A percentile compares a stretch with the other conserved stretches of the same genome.
Conservation (phyloP, 2,113 vertebrate species). For the Meleagris gallopavo region DNA sequence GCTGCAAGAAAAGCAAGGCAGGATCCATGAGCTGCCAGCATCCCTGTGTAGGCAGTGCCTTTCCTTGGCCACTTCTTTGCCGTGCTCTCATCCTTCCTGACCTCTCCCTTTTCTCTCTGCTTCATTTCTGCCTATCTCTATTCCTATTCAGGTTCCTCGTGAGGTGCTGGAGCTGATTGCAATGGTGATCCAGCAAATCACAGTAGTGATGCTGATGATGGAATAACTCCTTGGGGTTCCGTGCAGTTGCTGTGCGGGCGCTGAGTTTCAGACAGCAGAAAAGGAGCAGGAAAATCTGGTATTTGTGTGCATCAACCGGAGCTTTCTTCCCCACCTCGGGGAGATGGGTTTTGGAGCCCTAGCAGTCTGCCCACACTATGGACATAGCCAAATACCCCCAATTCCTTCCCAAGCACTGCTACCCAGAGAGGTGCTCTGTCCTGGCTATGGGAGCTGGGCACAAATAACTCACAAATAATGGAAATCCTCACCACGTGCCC, state of each 20-base stretch:
- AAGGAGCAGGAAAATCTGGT: neutral
- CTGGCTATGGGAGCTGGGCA: neutral
- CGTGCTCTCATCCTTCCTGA: neutral
- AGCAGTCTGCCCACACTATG: neutral
- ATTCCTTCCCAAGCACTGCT: neutral
- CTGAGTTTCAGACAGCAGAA: neutral
- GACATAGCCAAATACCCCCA: fast-evolving
- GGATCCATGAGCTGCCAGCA: fast-evolving
- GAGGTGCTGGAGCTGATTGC: neutral
- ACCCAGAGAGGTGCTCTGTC: fast-evolving
- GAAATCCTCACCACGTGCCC: neutral
- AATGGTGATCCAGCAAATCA: neutral
- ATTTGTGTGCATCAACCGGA: neutral
- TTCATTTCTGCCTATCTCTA: neutral
- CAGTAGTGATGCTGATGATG: neutral
- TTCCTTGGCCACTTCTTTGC: fast-evolving
- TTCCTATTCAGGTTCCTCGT: neutral
- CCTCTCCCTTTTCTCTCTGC: neutral
- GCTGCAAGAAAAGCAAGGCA: neutral
- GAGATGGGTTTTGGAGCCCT: neutral
- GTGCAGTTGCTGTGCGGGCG: neutral
- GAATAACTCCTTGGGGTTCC: neutral
- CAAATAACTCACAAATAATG: neutral
- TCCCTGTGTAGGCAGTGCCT: fast-evolving
- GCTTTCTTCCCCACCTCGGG: neutral